Evolutionary conservation across 1,140 invertebrate species (phyloP), one percentile per base, ranked within the genome.

Genomic region (Anoplolepis gracilipes): DNA sequence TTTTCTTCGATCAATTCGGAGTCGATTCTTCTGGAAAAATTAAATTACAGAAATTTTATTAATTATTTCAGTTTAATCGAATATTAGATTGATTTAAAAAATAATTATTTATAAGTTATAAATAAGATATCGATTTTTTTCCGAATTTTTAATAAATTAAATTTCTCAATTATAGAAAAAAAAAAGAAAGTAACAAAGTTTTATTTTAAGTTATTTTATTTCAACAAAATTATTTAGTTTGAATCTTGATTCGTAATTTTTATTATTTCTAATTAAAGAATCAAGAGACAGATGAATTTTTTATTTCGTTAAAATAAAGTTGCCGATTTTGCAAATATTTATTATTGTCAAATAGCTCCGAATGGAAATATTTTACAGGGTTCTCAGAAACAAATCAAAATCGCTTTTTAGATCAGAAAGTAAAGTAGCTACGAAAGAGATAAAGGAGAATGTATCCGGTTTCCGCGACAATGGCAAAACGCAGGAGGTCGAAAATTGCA

Each of bases 401-500:
- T 67, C 30, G 19, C 2, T 6, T 84, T 30, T 62, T 84, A 61
- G 16, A 10, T 8, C 6, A 25, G 11, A 42, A 59, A 75, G 59
- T 10, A 13, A n/a, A 64, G 39, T 49, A 22, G 19, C 22, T 25
- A 53, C n/a, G 30, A 64, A 25, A 64, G 10, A 22, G 59, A 61
- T 49, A 33, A 76, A 62, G 10, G n/a, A 36, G 22, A 62, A 57
- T 22, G 22, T 76, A 77, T 75, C 59, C 39, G 59, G 25, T 84
- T 77, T 57, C 42, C 13, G 11, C 36, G 19, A 28, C 22, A 1
- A 11, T 13, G 30, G 19, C 2, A 46, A 62, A 55, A n/a, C 8
- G 13, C n/a, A 30, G 30, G 1, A 7, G 39, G 39, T 70, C 22
- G 81, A 77, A 84, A 84, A 84, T 62, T 85, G 73, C 46, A 11